Evolutionary conservation across 2,113 vertebrate genomes (phyloP).

Genomic region (Regulus satrapa): DNA sequence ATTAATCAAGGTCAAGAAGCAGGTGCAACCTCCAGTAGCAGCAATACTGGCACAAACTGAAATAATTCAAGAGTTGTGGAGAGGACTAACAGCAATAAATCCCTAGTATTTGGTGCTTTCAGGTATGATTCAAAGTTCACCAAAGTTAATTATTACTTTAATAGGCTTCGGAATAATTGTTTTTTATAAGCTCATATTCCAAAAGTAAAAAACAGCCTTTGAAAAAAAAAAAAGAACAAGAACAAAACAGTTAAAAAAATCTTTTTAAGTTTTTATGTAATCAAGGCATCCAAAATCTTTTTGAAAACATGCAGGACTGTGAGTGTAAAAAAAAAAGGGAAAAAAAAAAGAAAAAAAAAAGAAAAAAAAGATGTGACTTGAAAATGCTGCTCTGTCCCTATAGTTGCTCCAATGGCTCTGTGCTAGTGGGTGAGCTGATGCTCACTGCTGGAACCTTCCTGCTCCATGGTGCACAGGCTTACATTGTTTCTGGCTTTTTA

Average conservation of each 20-base stretch:
- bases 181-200: not conserved
- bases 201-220: not conserved
- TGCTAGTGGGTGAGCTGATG: not conserved
- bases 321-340: not conserved
- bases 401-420: not conserved
- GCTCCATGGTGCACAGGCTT: not conserved
- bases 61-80: not conserved
- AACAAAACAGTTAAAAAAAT: not conserved
- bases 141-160: slow-evolving; percentile 8
- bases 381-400: not conserved
- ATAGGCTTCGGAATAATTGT: not conserved
- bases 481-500: not conserved
- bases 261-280: not conserved
- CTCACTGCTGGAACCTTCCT: not conserved
- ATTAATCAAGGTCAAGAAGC: not conserved
- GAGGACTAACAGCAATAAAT: not conserved
- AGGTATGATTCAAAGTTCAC: not conserved
- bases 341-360: no score
- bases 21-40: not conserved
- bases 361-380: no score
- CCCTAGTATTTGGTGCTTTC: not conserved
- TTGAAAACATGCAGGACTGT: not conserved
- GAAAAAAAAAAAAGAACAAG: not conserved
- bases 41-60: not conserved
- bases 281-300: not conserved